These are phyloP conservation scores for Steromphala cineraria DNA, from an alignment of 2,888 invertebrate species.

Conservation along the genomic window DNA sequence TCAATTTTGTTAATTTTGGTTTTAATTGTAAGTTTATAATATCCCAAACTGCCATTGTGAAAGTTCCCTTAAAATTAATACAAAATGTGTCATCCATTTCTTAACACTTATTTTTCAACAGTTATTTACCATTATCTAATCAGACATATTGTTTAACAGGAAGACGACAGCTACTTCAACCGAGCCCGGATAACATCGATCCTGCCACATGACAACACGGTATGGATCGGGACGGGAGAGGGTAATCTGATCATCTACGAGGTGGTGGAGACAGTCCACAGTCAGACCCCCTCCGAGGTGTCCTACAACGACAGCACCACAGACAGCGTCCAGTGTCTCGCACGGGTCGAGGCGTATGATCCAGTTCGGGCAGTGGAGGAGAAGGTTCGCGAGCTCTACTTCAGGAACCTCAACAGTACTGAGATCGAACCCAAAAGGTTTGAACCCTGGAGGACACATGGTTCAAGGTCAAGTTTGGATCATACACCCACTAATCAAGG, in stretches of 20 bases:
- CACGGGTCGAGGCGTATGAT: constrained; percentile 5
- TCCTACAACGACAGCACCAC: constrained; percentile 46
- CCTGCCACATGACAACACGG: constrained; percentile 71
- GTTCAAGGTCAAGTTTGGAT: background rate
- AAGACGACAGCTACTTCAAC: constrained; percentile 73
- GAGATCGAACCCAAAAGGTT: background rate
- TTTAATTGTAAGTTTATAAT: background rate
- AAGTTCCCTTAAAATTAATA: background rate
- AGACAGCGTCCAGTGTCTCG: constrained; percentile 30
- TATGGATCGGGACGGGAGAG: constrained; percentile 78
- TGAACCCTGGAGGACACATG: background rate
- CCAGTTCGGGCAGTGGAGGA: constrained; percentile 27
- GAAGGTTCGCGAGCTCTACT: constrained; percentile 28
- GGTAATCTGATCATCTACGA: constrained; percentile 76
- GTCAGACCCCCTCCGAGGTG: constrained; percentile 59
- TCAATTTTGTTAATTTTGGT: background rate
- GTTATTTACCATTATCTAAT: background rate
- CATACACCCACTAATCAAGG: no score
- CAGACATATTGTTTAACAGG: constrained; percentile 49
- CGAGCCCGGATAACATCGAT: constrained; percentile 74
- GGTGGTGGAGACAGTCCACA: constrained; percentile 45
- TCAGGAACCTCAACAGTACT: constrained; percentile 3
- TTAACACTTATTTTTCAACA: no score
- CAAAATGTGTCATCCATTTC: no score
- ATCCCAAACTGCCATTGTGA: background rate